A percentile compares a stretch with the other conserved stretches of the same genome.
Evolutionary conservation across 2,113 vertebrate genomes (phyloP).

Genomic region (Pogonocichla stellata): DNA sequence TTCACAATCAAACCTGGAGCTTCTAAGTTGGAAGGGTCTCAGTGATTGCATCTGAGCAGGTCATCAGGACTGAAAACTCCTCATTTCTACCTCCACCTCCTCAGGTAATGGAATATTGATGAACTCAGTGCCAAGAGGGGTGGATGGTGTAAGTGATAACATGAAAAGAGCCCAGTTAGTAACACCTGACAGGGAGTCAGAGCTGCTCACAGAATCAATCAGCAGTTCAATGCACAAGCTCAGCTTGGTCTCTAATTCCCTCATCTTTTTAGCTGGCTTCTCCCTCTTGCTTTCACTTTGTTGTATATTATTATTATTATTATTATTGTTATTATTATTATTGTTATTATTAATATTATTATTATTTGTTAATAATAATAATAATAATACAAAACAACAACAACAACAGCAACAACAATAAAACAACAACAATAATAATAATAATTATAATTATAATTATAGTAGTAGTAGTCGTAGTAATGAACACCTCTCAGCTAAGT

Average conservation of each 20-base stretch:
- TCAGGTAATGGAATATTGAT: not conserved
- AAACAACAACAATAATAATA: no score
- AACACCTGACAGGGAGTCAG: not conserved
- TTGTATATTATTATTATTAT: not conserved
- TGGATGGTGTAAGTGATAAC: not conserved
- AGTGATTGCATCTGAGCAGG: not conserved
- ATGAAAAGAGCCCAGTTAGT: not conserved
- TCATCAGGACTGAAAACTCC: not conserved
- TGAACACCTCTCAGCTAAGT: constrained; percentile 1
- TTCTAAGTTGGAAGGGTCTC: not conserved
- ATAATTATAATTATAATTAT: no score
- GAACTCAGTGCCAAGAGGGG: not conserved
- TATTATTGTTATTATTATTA: not conserved
- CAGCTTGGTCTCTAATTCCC: not conserved
- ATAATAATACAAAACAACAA: no score
- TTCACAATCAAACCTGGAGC: not conserved
- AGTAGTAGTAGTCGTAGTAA: not conserved
- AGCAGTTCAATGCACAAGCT: not conserved
- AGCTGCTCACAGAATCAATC: not conserved
- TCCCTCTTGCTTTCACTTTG: not conserved
- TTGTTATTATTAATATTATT: not conserved
- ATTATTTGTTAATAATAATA: no score
- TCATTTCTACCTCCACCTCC: not conserved
- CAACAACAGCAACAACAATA: no score
- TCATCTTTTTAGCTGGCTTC: not conserved